Conservation (phyloP, 64 coral and sea anemone species). For the Astreopora myriophthalma region DNA sequence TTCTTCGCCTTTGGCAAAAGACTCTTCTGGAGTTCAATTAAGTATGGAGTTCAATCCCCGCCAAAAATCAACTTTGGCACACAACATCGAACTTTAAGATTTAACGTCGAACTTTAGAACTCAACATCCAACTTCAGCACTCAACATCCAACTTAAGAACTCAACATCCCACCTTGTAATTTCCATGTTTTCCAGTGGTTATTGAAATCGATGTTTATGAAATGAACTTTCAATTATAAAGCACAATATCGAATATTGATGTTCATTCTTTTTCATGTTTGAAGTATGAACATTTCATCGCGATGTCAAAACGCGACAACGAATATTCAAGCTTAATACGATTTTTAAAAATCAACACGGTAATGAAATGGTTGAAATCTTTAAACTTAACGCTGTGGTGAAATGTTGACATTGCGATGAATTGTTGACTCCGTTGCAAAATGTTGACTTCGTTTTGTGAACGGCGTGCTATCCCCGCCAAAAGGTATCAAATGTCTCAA, state of each 20-base stretch:
- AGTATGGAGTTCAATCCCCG: not conserved
- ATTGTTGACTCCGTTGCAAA: not conserved
- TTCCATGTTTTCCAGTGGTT: not conserved
- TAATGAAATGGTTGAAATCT: not conserved
- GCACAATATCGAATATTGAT: not conserved
- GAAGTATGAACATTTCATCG: conserved; percentile 2
- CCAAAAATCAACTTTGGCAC: not conserved
- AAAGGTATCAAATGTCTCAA: not conserved
- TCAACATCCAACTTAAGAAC: not conserved
- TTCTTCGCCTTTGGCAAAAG: too few relatives aligned
- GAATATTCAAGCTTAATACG: not conserved
- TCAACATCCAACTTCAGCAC: not conserved
- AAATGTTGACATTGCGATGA: not conserved
- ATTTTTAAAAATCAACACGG: not conserved
- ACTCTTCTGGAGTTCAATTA: too few relatives aligned
- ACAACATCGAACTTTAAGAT: not conserved
- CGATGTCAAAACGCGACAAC: not conserved
- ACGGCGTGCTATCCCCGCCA: not conserved
- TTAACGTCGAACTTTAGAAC: not conserved
- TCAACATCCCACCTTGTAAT: not conserved
- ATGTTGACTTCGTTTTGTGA: not conserved
- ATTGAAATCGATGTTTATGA: not conserved
- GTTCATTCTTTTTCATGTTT: not conserved
- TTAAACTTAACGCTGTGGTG: not conserved
- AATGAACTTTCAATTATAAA: not conserved